Evolutionary conservation across 2,797 vertebrate species (phyloP).

Genomic region (Girardinus metallicus): DNA sequence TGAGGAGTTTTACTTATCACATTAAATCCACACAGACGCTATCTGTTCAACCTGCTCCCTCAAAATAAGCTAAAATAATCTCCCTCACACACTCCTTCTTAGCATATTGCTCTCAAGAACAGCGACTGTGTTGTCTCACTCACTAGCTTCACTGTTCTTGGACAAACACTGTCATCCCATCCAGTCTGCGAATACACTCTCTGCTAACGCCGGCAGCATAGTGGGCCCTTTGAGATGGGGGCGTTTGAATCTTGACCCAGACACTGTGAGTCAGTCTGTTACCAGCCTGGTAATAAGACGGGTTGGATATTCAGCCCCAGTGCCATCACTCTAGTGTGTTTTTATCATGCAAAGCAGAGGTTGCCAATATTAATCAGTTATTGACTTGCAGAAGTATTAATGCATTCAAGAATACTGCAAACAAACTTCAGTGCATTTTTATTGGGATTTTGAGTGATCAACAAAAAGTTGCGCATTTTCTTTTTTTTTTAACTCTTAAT

Average conservation of each 20-base stretch:
- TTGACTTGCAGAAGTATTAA: background rate
- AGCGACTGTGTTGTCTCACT: constrained; percentile 55
- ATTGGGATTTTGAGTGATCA: background rate
- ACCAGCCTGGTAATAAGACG: constrained; percentile 51
- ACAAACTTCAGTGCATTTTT: background rate
- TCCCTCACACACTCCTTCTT: constrained; percentile 47
- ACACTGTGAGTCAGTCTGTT: constrained; percentile 66
- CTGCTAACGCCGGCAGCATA: constrained; percentile 55
- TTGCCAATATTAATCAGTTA: background rate
- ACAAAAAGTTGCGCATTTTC: background rate
- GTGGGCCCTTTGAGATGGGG: constrained; percentile 64
- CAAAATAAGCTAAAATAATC: constrained; percentile 64
- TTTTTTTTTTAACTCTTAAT: background rate
- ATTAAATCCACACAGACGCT: constrained; percentile 25
- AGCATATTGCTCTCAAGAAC: constrained; percentile 72
- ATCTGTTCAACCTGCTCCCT: constrained; percentile 48
- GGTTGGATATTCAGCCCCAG: constrained; percentile 34
- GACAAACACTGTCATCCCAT: constrained; percentile 56
- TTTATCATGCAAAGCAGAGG: constrained; percentile 30
- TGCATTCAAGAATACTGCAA: background rate
- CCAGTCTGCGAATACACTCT: constrained; percentile 56
- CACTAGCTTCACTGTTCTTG: constrained; percentile 51
- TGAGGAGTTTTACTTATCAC: background rate
- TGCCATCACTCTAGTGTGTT: constrained; percentile 36
- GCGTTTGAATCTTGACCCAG: constrained; percentile 60